These are phyloP conservation scores for Pampus argenteus DNA, from an alignment of 2,797 vertebrate genomes.

Conservation along the genomic window DNA sequence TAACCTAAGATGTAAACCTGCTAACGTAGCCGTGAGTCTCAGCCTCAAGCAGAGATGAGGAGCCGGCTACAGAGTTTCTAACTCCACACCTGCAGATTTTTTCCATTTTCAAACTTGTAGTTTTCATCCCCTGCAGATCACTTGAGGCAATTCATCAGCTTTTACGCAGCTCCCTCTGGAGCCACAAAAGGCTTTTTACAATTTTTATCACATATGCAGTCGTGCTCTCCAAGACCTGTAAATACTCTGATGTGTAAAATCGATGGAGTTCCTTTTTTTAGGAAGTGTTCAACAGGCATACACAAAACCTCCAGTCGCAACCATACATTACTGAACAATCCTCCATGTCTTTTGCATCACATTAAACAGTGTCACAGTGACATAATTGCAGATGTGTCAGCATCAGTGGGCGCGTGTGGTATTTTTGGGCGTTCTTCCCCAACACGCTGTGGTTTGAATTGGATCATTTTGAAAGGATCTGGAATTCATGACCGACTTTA, in stretches of 20 bases:
- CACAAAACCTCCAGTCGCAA: conserved; percentile 29
- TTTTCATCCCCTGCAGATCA: not conserved
- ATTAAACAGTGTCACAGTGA: conserved; percentile 36
- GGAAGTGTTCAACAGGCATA: conserved; percentile 19
- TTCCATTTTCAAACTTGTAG: not conserved
- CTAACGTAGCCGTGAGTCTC: not conserved
- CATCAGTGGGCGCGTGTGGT: conserved; percentile 23
- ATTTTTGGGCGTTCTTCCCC: conserved; percentile 35
- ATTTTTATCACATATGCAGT: too few relatives aligned
- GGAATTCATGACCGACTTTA: not conserved
- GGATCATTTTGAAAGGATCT: conserved; percentile 33
- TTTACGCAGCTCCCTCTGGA: not conserved
- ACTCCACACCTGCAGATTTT: not conserved
- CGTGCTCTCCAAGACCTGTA: too few relatives aligned
- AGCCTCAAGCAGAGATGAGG: not conserved
- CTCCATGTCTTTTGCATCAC: conserved; percentile 16
- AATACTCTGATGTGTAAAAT: not conserved
- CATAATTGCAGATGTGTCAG: conserved; percentile 30
- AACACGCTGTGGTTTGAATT: conserved; percentile 31
- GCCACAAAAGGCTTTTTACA: not conserved
- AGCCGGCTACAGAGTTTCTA: not conserved
- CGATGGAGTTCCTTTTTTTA: not conserved
- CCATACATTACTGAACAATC: conserved; percentile 50
- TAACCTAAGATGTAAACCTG: not conserved
- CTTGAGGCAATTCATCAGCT: not conserved